phyloP scores from a whole-genome alignment of 2,888 invertebrate species.

The Adelognathus sp. region DNA sequence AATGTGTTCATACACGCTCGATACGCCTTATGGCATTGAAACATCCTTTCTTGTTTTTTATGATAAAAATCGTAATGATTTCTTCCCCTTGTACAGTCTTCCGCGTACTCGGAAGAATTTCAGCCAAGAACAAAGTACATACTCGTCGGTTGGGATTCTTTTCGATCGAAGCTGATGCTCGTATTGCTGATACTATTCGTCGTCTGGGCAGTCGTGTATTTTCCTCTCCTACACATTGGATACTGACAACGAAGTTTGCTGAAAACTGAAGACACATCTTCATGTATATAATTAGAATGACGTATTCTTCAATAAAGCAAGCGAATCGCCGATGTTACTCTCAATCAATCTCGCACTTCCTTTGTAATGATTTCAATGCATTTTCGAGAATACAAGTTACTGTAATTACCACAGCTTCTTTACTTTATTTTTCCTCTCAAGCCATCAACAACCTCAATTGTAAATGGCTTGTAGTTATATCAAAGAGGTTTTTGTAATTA shows the following conservation, averaged over 20 bases:
- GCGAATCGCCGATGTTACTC: not conserved
- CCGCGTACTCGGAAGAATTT: conserved; percentile 55
- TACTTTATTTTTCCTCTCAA: too few species aligned
- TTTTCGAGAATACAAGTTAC: not conserved
- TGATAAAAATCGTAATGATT: not conserved
- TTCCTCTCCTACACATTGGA: conserved; percentile 72
- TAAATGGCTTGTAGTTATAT: too few species aligned
- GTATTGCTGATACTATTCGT: conserved; percentile 78
- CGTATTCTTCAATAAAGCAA: conserved; percentile 46
- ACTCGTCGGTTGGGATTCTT: conserved; percentile 81
- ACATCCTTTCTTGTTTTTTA: too few species aligned
- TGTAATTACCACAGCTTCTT: too few species aligned
- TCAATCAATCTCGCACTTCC: too few species aligned
- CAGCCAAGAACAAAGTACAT: conserved; percentile 68
- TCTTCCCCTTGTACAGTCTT: conserved; percentile 59
- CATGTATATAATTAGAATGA: conserved; percentile 49
- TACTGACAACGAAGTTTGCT: conserved; percentile 8
- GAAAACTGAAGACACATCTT: conserved; percentile 1
- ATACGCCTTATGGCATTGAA: too few species aligned
- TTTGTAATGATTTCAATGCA: not conserved
- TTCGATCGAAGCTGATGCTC: conserved; percentile 79
- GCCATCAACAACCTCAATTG: too few species aligned
- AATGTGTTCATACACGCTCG: too few species aligned
- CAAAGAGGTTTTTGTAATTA: too few species aligned
- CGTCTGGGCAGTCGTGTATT: conserved; percentile 82